phyloP scores from a whole-genome alignment of 2,797 vertebrate species.

The Pempheris klunzingeri region DNA sequence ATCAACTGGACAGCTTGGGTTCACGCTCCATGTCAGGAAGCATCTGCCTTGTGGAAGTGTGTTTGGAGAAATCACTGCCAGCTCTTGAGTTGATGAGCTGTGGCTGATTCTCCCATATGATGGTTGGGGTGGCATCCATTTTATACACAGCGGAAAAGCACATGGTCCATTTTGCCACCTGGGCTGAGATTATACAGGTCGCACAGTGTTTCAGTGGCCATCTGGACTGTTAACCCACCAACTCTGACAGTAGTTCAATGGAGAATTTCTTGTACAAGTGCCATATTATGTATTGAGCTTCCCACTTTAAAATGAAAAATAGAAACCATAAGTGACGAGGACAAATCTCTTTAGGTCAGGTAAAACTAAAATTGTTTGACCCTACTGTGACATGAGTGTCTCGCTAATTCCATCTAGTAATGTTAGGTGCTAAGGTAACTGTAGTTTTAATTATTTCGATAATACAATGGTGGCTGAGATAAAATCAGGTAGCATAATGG shows the following conservation, averaged over 20 bases:
- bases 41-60: constrained; percentile 28
- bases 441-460: background rate
- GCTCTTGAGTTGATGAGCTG: constrained; percentile 38
- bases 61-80: constrained; percentile 35
- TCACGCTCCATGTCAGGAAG: constrained; percentile 22
- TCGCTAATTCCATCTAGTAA: background rate
- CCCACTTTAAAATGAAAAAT: constrained; percentile 3
- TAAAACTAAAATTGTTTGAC: constrained; percentile 5
- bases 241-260: constrained; percentile 9
- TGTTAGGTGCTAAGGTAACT: background rate
- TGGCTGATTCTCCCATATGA: constrained; percentile 26
- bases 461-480: background rate
- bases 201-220: constrained; percentile 27
- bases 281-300: constrained; percentile 11
- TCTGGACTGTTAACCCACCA: constrained; percentile 50
- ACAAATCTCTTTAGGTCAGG: background rate
- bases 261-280: constrained; percentile 1
- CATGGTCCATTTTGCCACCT: constrained; percentile 40
- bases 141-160: constrained; percentile 26
- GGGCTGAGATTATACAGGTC: constrained; percentile 47
- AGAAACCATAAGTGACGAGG: constrained; percentile 1
- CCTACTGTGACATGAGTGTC: background rate
- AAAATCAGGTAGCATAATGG: background rate
- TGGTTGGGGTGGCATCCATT: constrained; percentile 2
- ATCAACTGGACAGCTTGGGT: constrained; percentile 16